phyloP scores from a whole-genome alignment of 2,113 vertebrate genomes.

The Pterophyllum scalare region DNA sequence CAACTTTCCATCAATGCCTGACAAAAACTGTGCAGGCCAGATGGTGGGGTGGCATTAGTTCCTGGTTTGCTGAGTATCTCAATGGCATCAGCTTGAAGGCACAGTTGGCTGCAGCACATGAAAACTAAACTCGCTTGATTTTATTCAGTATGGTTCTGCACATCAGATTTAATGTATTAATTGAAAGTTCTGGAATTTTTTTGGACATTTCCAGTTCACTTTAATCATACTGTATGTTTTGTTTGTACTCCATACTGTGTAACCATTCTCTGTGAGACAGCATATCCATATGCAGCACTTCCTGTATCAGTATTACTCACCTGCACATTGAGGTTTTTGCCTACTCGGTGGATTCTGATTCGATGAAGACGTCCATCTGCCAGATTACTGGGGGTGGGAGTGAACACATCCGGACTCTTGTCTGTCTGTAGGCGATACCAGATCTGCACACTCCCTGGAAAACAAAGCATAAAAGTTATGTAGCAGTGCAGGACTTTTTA shows the following conservation, averaged over 20 bases:
- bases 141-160: background rate
- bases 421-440: slow-evolving; percentile 88
- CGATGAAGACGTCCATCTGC: slow-evolving; percentile 89
- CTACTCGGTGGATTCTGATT: slow-evolving; percentile 88
- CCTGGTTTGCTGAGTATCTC: background rate
- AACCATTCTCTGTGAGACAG: background rate
- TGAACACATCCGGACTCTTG: slow-evolving; percentile 86
- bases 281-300: background rate
- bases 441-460: slow-evolving; percentile 94
- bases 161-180: background rate
- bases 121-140: background rate
- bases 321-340: slow-evolving; percentile 89
- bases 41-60: background rate
- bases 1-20: background rate
- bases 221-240: background rate
- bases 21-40: background rate
- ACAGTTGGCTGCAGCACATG: background rate
- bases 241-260: background rate
- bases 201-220: background rate
- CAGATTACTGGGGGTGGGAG: slow-evolving; percentile 83
- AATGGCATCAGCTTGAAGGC: background rate
- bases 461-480: slow-evolving; percentile 20
- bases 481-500: background rate
- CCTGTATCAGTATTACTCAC: slow-evolving; percentile 68
- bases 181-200: background rate